A percentile compares a stretch with the other conserved stretches of the same genome.
Conservation (phyloP, 2,888 invertebrate genomes). For the Cephus sareptanus region DNA sequence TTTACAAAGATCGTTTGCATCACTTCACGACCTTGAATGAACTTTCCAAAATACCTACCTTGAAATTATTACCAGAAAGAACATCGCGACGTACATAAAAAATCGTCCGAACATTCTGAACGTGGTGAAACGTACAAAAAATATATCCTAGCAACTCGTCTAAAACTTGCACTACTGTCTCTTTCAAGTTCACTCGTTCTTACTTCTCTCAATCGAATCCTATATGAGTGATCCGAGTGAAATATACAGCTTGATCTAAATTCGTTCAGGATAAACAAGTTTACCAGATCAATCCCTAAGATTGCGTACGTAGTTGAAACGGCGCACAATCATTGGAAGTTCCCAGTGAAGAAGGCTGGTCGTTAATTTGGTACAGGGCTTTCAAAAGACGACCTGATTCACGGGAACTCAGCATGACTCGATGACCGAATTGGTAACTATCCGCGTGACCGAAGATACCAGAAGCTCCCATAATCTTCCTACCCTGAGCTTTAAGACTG, state of each 20-base stretch:
- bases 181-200: background rate
- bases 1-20: slow-evolving; percentile 34
- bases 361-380: background rate
- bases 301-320: background rate
- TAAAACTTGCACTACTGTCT: background rate
- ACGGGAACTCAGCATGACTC: background rate
- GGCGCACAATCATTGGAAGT: background rate
- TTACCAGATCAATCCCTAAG: background rate
- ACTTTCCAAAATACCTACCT: slow-evolving; percentile 19
- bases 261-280: background rate
- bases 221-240: background rate
- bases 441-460: background rate
- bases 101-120: background rate
- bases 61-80: background rate
- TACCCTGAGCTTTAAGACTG: background rate
- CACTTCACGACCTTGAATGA: slow-evolving; percentile 29
- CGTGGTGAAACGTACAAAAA: background rate
- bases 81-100: background rate
- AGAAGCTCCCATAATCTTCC: background rate
- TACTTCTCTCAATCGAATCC: background rate
- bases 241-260: background rate
- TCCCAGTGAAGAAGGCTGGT: background rate
- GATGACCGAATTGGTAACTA: background rate
- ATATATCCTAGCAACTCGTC: background rate
- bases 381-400: background rate